These are phyloP conservation scores for Mareca penelope DNA, from an alignment of 2,797 vertebrate species.

Conservation along the genomic window DNA sequence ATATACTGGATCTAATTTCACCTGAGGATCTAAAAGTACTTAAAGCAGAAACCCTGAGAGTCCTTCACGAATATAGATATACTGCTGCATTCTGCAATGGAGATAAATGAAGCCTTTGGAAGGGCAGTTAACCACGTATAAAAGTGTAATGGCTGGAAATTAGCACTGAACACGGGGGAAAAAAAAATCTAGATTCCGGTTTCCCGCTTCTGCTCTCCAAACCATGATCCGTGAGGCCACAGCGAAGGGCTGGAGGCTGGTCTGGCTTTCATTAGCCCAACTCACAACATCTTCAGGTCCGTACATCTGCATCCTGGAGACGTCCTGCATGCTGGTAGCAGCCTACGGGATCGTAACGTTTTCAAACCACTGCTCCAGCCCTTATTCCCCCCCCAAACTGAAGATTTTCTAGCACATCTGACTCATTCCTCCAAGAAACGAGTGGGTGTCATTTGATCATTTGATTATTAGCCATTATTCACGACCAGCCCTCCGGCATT, in stretches of 20 bases:
- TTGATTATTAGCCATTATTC: neutral
- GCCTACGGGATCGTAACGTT: neutral
- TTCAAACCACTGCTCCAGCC: neutral
- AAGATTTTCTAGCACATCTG: neutral
- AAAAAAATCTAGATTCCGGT: neutral
- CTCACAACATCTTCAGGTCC: neutral
- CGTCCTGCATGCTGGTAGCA: neutral
- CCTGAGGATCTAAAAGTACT: conserved; percentile 20
- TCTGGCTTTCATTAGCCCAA: neutral
- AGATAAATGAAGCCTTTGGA: neutral
- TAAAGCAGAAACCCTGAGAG: neutral
- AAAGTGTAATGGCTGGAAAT: neutral
- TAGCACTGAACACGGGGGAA: neutral
- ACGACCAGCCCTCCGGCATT: neutral
- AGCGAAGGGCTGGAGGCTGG: neutral
- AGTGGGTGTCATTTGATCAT: neutral
- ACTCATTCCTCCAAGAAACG: neutral
- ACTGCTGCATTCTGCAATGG: neutral
- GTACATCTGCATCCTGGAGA: neutral
- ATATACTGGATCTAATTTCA: conserved; percentile 45
- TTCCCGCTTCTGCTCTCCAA: neutral
- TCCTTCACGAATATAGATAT: neutral
- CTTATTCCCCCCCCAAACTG: neutral
- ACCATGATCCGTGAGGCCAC: neutral
- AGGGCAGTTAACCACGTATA: neutral